These are phyloP conservation scores for Isaurus tuberculatus DNA, from an alignment of 92 coral and sea anemone species.

Conservation along the genomic window DNA sequence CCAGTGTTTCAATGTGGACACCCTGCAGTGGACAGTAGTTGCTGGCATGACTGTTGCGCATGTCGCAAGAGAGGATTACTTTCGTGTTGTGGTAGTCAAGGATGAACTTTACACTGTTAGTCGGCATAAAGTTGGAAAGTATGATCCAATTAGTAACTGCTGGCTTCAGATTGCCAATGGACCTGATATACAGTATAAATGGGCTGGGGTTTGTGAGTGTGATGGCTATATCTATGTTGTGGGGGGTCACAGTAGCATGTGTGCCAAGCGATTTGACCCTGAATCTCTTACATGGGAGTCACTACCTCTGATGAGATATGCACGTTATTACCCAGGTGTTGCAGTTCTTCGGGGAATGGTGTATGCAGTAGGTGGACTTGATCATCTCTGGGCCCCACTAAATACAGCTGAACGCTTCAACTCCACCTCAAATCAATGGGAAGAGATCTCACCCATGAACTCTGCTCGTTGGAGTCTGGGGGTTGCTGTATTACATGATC, in stretches of 20 bases:
- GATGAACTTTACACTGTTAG: slow-evolving; percentile 98
- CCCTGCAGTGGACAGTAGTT: slow-evolving; percentile 92
- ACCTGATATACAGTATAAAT: slow-evolving; percentile 99
- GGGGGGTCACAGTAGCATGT: slow-evolving; percentile 99
- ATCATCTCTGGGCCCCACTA: slow-evolving; percentile 98
- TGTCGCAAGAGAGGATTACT: slow-evolving; percentile 94
- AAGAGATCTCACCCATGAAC: slow-evolving; percentile 86
- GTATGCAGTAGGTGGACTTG: slow-evolving; percentile 98
- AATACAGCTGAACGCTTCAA: slow-evolving; percentile 93
- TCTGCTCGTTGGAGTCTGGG: slow-evolving; percentile 99
- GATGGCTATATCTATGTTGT: slow-evolving; percentile 93
- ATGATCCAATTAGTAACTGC: slow-evolving; percentile 93
- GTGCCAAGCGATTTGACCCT: slow-evolving; percentile 94
- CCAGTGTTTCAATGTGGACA: slow-evolving; percentile 98
- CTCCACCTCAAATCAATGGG: slow-evolving; percentile 84
- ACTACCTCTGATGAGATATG: slow-evolving; percentile 92
- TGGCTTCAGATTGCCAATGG: slow-evolving; percentile 96
- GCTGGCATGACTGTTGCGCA: slow-evolving; percentile 99
- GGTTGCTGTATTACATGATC: slow-evolving; percentile 90
- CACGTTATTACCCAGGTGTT: slow-evolving; percentile 98
- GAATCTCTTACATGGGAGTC: slow-evolving; percentile 89
- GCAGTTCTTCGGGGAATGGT: slow-evolving; percentile 92
- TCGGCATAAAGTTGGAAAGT: slow-evolving; percentile 98
- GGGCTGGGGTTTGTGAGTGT: slow-evolving; percentile 98
- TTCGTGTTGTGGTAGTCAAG: slow-evolving; percentile 91